These are phyloP conservation scores for Percina caprodes DNA, from an alignment of 2,113 vertebrate species.

Conservation along the genomic window DNA sequence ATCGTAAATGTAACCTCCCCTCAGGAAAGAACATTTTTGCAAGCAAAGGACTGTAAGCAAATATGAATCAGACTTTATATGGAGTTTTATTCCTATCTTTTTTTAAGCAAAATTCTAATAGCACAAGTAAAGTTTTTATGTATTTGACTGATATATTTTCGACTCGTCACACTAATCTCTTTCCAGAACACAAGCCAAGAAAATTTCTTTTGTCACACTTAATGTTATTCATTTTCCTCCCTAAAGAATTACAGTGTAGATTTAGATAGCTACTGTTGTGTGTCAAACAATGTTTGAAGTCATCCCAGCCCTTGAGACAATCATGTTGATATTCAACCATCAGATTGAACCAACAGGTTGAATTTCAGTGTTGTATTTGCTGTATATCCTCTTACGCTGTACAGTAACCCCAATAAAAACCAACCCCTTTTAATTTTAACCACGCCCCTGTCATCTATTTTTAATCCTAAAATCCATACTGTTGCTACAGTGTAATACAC, in stretches of 20 bases:
- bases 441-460: too few species aligned
- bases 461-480: not conserved
- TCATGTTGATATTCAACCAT: not conserved
- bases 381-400: not conserved
- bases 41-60: not conserved
- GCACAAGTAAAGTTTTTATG: not conserved
- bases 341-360: not conserved
- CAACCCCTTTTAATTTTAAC: not conserved
- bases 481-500: not conserved
- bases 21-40: not conserved
- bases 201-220: not conserved
- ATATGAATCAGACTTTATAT: conserved; percentile 7
- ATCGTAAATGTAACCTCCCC: conserved; percentile 1
- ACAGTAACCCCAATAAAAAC: not conserved
- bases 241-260: not conserved
- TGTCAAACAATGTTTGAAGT: not conserved
- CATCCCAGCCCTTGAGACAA: not conserved
- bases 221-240: not conserved
- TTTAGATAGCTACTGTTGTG: not conserved
- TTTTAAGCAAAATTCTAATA: not conserved
- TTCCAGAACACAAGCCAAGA: not conserved
- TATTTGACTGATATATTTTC: conserved; percentile 11
- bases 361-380: not conserved
- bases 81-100: too few species aligned
- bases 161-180: not conserved